These are phyloP conservation scores for Brachirus orientalis DNA, from an alignment of 2,113 vertebrate species.

Conservation along the genomic window DNA sequence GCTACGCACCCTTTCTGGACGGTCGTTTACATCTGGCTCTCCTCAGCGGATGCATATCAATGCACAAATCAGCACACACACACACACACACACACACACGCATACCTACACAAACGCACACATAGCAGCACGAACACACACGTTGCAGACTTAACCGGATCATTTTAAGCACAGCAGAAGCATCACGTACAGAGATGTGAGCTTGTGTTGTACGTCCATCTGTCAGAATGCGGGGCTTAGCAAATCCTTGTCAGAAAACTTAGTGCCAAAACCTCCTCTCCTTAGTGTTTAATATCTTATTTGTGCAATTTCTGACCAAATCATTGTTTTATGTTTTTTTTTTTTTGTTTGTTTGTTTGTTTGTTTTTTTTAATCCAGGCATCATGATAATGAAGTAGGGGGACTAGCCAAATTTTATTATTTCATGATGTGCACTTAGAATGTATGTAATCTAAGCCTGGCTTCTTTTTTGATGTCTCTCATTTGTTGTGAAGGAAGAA, in stretches of 20 bases:
- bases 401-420: slow-evolving; percentile 53
- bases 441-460: slow-evolving; percentile 50
- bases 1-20: slow-evolving; percentile 69
- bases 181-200: slow-evolving; percentile 21
- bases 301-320: slow-evolving; percentile 47
- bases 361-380: slow-evolving; percentile 51
- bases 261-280: slow-evolving; percentile 74
- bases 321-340: no score
- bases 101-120: slow-evolving; percentile 18
- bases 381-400: slow-evolving; percentile 22
- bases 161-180: slow-evolving; percentile 32
- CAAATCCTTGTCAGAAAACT: slow-evolving; percentile 40
- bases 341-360: no score
- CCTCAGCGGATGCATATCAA: slow-evolving; percentile 13
- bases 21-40: slow-evolving; percentile 59
- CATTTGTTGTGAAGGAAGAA: slow-evolving; percentile 29
- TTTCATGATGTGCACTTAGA: slow-evolving; percentile 46
- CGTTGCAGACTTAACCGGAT: slow-evolving; percentile 30
- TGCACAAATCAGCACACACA: neutral
- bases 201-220: slow-evolving; percentile 20
- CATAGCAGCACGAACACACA: neutral
- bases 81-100: slow-evolving; percentile 21
- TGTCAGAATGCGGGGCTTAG: slow-evolving; percentile 31
- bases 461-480: slow-evolving; percentile 47
- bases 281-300: slow-evolving; percentile 48